These are phyloP conservation scores for Plotosus lineatus DNA, from an alignment of 2,113 vertebrate genomes.

Conservation along the genomic window DNA sequence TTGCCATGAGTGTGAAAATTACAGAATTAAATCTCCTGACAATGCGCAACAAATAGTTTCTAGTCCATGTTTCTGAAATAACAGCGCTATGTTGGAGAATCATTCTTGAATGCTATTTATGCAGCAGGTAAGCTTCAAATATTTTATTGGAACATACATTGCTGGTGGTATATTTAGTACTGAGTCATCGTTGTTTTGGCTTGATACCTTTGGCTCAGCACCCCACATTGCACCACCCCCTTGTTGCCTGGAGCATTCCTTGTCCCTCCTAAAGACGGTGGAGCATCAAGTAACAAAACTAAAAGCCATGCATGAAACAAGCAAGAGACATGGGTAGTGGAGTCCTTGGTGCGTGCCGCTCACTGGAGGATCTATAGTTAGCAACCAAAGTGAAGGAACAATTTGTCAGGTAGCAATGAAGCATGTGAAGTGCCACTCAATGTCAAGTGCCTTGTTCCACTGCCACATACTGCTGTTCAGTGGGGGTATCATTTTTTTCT, in stretches of 20 bases:
- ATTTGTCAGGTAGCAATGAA: neutral
- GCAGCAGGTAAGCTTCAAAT: no score
- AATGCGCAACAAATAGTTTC: no score
- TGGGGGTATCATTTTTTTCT: neutral
- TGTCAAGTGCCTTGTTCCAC: neutral
- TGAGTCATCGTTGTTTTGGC: conserved; percentile 5
- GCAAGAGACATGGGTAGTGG: neutral
- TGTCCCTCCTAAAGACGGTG: neutral
- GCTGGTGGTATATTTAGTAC: conserved; percentile 14
- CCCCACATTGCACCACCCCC: neutral
- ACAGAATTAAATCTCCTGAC: no score
- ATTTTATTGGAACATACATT: neutral
- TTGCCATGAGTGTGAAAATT: no score
- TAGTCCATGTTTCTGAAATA: no score
- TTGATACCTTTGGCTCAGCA: neutral
- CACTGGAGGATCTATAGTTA: neutral
- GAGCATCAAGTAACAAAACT: neutral
- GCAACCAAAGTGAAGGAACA: neutral
- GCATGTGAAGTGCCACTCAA: neutral
- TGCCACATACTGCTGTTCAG: neutral
- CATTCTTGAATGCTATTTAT: no score
- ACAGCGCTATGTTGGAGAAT: no score
- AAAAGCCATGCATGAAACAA: neutral
- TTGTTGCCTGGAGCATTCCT: neutral
- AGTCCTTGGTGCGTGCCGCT: neutral